Percentiles rank a stretch among this genome's conserved stretches.
Conservation (phyloP, 2,113 vertebrate genomes). For the Promerops cafer region DNA sequence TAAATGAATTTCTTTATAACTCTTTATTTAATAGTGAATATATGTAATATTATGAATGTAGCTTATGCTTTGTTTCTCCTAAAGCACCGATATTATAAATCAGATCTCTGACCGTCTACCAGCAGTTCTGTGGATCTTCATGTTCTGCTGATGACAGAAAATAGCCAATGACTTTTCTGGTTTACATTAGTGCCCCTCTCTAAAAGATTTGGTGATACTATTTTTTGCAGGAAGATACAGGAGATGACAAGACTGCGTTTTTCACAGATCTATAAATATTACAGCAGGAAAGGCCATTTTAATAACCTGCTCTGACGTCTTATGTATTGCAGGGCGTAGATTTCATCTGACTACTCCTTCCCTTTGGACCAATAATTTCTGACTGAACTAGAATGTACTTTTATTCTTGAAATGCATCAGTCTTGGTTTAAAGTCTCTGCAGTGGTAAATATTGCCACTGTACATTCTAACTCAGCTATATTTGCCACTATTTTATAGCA, state of each 20-base stretch:
- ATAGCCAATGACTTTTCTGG: background rate
- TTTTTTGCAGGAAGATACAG: background rate
- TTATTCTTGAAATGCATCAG: background rate
- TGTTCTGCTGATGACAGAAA: background rate
- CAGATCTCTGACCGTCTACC: background rate
- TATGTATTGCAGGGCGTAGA: background rate
- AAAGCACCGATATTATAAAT: background rate
- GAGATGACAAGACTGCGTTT: background rate
- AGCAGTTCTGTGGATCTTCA: background rate
- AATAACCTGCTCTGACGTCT: constrained; percentile 4
- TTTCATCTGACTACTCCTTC: background rate
- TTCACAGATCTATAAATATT: constrained; percentile 18
- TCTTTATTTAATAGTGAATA: background rate
- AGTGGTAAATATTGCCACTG: background rate
- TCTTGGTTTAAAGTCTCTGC: background rate
- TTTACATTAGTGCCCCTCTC: background rate
- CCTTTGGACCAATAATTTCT: background rate
- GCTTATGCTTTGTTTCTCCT: background rate
- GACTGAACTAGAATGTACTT: background rate
- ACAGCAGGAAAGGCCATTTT: background rate
- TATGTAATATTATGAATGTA: background rate
- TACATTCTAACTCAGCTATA: background rate
- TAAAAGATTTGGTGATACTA: background rate
- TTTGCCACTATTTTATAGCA: background rate
- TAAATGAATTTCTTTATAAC: background rate